Percentiles rank a stretch among this genome's conserved stretches.
phyloP scores from a whole-genome alignment of 2,888 invertebrate genomes.

The Nycteola revayana region DNA sequence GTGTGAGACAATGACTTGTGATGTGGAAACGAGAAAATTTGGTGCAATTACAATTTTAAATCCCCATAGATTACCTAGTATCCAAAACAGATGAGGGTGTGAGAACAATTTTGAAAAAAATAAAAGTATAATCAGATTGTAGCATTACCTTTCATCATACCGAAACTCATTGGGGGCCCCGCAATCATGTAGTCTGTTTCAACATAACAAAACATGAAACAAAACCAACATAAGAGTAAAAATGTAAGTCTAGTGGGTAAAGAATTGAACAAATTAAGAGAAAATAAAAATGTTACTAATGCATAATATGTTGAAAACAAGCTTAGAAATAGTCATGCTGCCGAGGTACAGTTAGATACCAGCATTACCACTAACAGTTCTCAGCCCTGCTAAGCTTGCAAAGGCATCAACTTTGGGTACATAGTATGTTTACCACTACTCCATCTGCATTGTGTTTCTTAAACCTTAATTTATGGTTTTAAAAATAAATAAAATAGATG shows the following conservation, averaged over 20 bases:
- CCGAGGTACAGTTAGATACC: slow-evolving; percentile 63
- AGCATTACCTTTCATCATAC: slow-evolving; percentile 92
- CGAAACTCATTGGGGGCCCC: slow-evolving; percentile 92
- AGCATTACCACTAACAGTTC: slow-evolving; percentile 59
- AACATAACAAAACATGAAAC: slow-evolving; percentile 88
- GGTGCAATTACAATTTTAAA: slow-evolving; percentile 59
- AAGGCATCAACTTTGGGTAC: slow-evolving; percentile 53
- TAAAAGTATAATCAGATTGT: slow-evolving; percentile 58
- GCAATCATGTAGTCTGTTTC: slow-evolving; percentile 86
- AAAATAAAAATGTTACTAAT: slow-evolving; percentile 58
- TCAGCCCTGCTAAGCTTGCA: slow-evolving; percentile 68
- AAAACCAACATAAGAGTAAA: slow-evolving; percentile 86
- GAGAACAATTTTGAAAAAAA: slow-evolving; percentile 66
- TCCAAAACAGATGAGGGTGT: slow-evolving; percentile 65
- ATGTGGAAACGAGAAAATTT: slow-evolving; percentile 60
- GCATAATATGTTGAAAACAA: slow-evolving; percentile 53
- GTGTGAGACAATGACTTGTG: slow-evolving; percentile 55
- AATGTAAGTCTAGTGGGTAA: slow-evolving; percentile 82
- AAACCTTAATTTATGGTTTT: too few species aligned
- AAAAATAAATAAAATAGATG: too few species aligned
- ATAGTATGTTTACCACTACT: slow-evolving; percentile 21
- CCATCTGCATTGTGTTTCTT: slow-evolving; percentile 12
- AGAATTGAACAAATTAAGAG: slow-evolving; percentile 49
- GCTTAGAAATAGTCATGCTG: slow-evolving; percentile 72
- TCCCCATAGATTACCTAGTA: slow-evolving; percentile 69